phyloP scores from a whole-genome alignment of 2,888 invertebrate species.

The Erebia palarica region DNA sequence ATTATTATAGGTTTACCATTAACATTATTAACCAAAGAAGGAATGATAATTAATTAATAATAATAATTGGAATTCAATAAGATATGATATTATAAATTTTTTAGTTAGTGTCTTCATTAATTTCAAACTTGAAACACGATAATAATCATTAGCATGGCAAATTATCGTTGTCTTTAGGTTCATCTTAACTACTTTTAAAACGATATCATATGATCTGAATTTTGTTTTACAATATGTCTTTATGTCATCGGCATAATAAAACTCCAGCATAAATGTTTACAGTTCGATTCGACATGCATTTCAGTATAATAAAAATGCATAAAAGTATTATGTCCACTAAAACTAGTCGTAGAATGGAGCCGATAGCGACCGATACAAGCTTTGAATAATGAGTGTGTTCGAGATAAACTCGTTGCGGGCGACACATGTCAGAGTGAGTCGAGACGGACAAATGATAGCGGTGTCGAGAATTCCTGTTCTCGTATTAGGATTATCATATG shows the following conservation, averaged over 20 bases:
- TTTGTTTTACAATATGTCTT: no score
- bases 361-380: constrained; percentile 48
- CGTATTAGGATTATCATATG: constrained; percentile 43
- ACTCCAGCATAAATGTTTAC: not conserved
- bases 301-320: not conserved
- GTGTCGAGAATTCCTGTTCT: constrained; percentile 48
- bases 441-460: constrained; percentile 68
- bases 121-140: no score
- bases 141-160: no score
- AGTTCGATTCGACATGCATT: not conserved
- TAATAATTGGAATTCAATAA: not conserved
- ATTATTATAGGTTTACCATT: not conserved
- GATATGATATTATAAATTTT: no score
- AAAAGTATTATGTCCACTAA: constrained; percentile 9
- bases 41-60: not conserved
- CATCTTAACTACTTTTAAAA: no score
- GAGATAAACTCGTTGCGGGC: constrained; percentile 67
- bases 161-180: no score
- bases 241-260: no score
- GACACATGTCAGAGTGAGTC: constrained; percentile 65
- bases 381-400: constrained; percentile 64
- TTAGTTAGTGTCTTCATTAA: no score
- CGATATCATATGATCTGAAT: no score
- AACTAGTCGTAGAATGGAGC: constrained; percentile 28
- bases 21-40: not conserved